Evolutionary conservation across 2,113 vertebrate genomes (phyloP), one percentile per base, ranked within the genome.

Genomic region (Callopanchax toddi): DNA sequence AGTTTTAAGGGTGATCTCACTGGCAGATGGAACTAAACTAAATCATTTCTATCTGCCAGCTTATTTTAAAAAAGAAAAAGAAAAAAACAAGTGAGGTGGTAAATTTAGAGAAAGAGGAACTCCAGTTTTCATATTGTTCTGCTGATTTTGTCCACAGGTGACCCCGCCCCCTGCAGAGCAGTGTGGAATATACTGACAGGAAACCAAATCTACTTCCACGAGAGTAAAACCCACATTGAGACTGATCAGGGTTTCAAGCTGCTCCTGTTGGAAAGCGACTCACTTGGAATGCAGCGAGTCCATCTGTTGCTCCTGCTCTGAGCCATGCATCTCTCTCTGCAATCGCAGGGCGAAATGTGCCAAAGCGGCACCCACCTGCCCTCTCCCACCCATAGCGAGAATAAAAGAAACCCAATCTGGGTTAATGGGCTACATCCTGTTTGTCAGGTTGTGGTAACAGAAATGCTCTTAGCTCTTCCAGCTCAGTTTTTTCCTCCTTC

Each of bases 221-320:
- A 50, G 58, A 76, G 58, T 36, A 76, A 37, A 86, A 74, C 15
- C 6, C 50, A 53, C 72, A 21, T 45, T 44, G 61, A 72, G 57
- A 16, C 18, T 23, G 65, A 74, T 43, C 42, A 46, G 64, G 42
- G 75, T 78, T 77, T 84, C 70, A 85, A 83, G 68, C 78, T 85
- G 79, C 63, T 83, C 60, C 59, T 66, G 44, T 66, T 79, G 53
- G 71, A 79, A 32, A 54, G 51, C n/a, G 54, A 62, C 55, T 73
- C 40, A 21, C 46, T 32, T 49, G n/a, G 39, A 81, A 76, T 53
- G 55, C 40, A 56, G 66, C 76, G 71, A 43, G 67, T 52, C 83
- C 85, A 89, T 89, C 82, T 87, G 85, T 72, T 80, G 75, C 74
- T 73, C 20, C 48, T 18, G 20, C 57, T 67, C 69, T 12, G 43